phyloP scores from a whole-genome alignment of 2,888 invertebrate species.

The Acronicta psi region DNA sequence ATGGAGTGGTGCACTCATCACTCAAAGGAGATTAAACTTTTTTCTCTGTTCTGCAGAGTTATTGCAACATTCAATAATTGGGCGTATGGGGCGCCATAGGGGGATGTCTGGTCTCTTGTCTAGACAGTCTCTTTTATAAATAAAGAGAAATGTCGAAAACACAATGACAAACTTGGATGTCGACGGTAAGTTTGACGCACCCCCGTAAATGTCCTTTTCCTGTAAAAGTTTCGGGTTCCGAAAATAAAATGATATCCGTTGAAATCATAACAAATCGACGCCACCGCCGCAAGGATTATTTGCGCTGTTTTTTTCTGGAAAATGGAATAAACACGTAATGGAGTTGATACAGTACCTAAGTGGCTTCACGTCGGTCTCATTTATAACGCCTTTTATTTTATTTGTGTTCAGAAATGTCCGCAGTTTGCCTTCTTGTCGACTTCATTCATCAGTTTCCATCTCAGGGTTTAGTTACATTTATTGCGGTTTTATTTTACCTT shows the following conservation, averaged over 20 bases:
- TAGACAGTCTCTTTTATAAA: constrained; percentile 55
- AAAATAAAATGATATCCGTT: constrained; percentile 39
- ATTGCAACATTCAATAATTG: constrained; percentile 68
- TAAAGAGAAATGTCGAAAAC: constrained; percentile 46
- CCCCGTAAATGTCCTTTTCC: constrained; percentile 49
- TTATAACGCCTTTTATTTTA: constrained; percentile 13
- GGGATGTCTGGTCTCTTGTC: constrained; percentile 58
- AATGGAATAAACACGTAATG: constrained; percentile 17
- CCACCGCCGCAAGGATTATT: constrained; percentile 10
- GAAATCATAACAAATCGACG: constrained; percentile 42
- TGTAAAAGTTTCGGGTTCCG: constrained; percentile 37
- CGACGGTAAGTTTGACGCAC: constrained; percentile 38
- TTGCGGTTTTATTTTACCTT: too few species aligned
- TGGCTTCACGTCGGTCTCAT: neutral
- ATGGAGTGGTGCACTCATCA: constrained; percentile 70
- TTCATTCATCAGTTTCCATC: neutral
- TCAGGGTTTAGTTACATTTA: constrained; percentile 1
- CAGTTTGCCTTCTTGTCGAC: neutral
- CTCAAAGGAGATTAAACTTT: constrained; percentile 78
- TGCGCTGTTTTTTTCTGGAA: constrained; percentile 9
- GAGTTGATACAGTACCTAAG: constrained; percentile 4
- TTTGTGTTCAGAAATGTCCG: constrained; percentile 10
- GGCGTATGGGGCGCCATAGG: constrained; percentile 57
- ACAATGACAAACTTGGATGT: constrained; percentile 33
- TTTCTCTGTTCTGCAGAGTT: constrained; percentile 63